phyloP scores from a whole-genome alignment of 1,140 invertebrate species.

The Neodiprion virginianus region DNA sequence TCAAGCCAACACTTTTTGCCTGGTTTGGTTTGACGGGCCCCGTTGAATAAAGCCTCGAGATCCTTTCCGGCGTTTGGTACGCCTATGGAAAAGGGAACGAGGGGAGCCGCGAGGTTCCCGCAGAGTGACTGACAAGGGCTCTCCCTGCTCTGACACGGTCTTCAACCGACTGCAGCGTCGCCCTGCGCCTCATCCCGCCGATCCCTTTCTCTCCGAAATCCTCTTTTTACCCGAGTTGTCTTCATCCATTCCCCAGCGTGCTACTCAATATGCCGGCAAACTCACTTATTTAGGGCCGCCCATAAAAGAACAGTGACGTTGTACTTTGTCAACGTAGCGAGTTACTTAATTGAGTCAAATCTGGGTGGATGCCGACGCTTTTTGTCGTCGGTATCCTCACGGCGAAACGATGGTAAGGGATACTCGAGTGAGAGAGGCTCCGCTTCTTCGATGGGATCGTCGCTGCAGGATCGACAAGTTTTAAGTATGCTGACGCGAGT shows the following conservation, averaged over 20 bases:
- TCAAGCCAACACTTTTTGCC: no score
- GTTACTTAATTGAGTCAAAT: conserved; percentile 55
- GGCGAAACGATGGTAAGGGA: neutral
- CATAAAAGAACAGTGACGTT: conserved; percentile 55
- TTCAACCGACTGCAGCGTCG: conserved; percentile 16
- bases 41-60: neutral
- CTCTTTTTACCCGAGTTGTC: conserved; percentile 39
- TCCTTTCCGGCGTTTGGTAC: neutral
- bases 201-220: conserved; percentile 10
- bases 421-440: neutral
- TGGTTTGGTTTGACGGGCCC: no score
- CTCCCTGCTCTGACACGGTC: conserved; percentile 26
- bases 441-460: neutral
- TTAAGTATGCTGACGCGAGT: no score
- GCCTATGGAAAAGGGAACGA: neutral
- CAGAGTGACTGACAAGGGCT: conserved; percentile 44
- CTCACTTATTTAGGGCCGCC: conserved; percentile 47
- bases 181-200: conserved; percentile 1
- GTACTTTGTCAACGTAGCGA: conserved; percentile 49
- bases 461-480: no score
- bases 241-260: conserved; percentile 43
- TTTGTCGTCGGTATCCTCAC: conserved; percentile 32
- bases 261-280: conserved; percentile 48
- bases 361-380: conserved; percentile 39
- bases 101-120: conserved; percentile 29